A percentile compares a stretch with the other conserved stretches of the same genome.
Evolutionary conservation across 2,888 invertebrate species (phyloP).

Genomic region (Odontocolon sp.): DNA sequence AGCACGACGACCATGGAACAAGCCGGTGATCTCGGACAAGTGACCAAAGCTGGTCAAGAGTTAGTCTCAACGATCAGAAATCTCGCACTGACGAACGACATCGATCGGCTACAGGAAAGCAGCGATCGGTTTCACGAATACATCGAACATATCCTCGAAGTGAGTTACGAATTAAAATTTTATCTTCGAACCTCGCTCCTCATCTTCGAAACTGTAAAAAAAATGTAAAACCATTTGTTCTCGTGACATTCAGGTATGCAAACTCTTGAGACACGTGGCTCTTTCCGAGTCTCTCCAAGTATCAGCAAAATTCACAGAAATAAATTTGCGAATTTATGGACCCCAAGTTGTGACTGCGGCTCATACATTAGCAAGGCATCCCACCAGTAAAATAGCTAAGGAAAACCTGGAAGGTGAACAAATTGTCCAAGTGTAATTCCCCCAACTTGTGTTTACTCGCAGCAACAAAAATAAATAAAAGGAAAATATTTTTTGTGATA

Average conservation of each 20-base stretch:
- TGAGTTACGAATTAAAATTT: slow-evolving; percentile 77
- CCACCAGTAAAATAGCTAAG: slow-evolving; percentile 96
- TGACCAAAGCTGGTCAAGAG: slow-evolving; percentile 89
- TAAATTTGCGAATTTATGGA: slow-evolving; percentile 96
- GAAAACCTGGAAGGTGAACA: slow-evolving; percentile 95
- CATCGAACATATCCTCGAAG: slow-evolving; percentile 99
- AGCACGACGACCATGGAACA: slow-evolving; percentile 92
- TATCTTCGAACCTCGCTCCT: not conserved
- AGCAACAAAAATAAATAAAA: not conserved
- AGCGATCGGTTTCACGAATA: slow-evolving; percentile 98
- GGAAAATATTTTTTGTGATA: not conserved
- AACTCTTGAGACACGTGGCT: slow-evolving; percentile 97
- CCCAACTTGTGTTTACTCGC: too few relatives aligned
- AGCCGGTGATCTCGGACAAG: slow-evolving; percentile 91
- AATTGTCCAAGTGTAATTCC: too few relatives aligned
- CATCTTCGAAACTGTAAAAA: too few relatives aligned
- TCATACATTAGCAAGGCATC: slow-evolving; percentile 94
- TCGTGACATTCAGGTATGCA: slow-evolving; percentile 88
- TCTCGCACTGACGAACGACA: slow-evolving; percentile 89
- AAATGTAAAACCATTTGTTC: too few relatives aligned
- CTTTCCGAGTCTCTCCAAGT: slow-evolving; percentile 97
- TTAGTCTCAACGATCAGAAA: slow-evolving; percentile 87
- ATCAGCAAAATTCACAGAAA: slow-evolving; percentile 97
- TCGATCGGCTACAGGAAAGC: slow-evolving; percentile 95
- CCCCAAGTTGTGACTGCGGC: slow-evolving; percentile 97